phyloP scores from a whole-genome alignment of 2,797 vertebrate species.

The Arctocebus calabarensis region DNA sequence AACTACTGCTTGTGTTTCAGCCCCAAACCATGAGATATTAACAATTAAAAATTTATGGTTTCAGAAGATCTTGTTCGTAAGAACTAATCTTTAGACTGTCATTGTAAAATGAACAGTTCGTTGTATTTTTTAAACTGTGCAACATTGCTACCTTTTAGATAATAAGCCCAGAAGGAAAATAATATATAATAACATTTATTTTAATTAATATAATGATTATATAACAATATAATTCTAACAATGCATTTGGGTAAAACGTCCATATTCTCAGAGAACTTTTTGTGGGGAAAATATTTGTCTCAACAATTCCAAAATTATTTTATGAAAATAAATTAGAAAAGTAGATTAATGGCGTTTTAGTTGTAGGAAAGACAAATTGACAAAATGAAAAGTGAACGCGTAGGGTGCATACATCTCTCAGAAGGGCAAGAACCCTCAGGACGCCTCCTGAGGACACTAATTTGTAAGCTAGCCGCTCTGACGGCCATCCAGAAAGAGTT shows the following conservation, averaged over 20 bases:
- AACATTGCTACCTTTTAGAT: background rate
- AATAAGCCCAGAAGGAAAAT: background rate
- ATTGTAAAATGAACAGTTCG: background rate
- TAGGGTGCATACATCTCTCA: background rate
- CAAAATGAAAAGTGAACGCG: conserved; percentile 3
- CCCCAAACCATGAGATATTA: background rate
- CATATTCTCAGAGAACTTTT: background rate
- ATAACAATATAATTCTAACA: background rate
- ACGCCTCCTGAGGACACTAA: background rate
- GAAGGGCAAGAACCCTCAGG: background rate
- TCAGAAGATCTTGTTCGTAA: background rate
- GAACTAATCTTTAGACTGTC: background rate
- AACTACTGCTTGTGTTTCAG: background rate
- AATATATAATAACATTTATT: background rate
- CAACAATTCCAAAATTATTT: background rate
- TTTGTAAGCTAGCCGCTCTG: too few species aligned
- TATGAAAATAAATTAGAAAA: background rate
- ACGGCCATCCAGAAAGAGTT: too few species aligned
- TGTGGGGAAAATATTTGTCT: background rate
- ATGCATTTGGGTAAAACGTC: background rate
- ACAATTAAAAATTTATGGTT: background rate
- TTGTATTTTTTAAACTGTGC: background rate
- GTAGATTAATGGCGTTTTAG: background rate
- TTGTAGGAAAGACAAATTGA: background rate
- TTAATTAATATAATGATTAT: background rate